Evolutionary conservation across 2,888 invertebrate species (phyloP).

Genomic region (Andrena dorsata): DNA sequence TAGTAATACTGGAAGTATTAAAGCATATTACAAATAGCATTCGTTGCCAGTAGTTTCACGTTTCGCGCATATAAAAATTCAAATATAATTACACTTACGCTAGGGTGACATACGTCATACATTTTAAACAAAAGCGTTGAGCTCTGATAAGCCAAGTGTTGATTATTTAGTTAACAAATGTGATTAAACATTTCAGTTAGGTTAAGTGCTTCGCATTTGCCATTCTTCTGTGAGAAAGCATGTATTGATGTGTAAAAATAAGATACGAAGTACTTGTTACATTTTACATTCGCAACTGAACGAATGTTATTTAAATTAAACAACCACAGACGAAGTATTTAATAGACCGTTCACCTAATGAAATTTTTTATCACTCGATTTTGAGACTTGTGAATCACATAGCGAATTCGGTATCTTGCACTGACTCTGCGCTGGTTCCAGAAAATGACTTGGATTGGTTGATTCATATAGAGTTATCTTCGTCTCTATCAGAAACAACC

Average conservation of each 20-base stretch:
- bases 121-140: constrained; percentile 58
- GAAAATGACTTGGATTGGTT: no score
- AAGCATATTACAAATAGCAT: background rate
- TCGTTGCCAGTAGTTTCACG: background rate
- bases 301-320: no score
- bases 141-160: background rate
- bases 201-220: background rate
- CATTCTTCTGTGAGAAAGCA: background rate
- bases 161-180: background rate
- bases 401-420: no score
- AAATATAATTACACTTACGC: constrained; percentile 73
- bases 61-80: background rate
- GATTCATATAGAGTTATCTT: no score
- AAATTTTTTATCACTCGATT: no score
- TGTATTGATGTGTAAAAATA: background rate
- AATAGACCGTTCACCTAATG: no score
- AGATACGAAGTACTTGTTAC: no score
- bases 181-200: constrained; percentile 6
- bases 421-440: no score
- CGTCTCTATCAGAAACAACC: no score
- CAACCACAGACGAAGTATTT: no score
- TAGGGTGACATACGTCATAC: constrained; percentile 80
- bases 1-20: constrained; percentile 82
- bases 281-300: no score
- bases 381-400: no score